Evolutionary conservation across 2,113 vertebrate species (phyloP), one percentile per base, ranked within the genome.

Genomic region (Gambusia holbrooki): DNA sequence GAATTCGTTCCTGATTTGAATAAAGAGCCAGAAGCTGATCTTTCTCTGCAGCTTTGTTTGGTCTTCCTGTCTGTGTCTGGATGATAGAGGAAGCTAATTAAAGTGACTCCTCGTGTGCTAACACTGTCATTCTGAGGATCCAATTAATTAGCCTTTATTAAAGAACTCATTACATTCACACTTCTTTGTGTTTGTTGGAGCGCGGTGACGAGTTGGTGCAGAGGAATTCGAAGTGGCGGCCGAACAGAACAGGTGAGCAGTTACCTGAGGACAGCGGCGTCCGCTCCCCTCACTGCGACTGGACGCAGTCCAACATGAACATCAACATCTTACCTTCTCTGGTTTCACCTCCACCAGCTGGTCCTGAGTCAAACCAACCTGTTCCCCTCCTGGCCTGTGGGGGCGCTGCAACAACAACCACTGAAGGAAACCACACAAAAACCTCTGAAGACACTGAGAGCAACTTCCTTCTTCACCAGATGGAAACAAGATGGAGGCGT

Each of bases 71-170:
- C 62, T 71, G 62, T 19, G 45, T 60, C 22, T 71, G 54, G 32
- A 65, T 40, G 75, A 71, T 60, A 66, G 68, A 71, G 54, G 51
- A 65, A 70, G 40, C 75, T 73, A 65, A 76, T 80, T 79, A 62
- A 84, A 77, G 32, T 42, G 14, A 61, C 37, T 64, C 69, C n/a
- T 74, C 54, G 8, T 60, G 64, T 45, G 71, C 54, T 77, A 79
- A 67, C 69, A 17, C 40, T 42, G 42, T 60, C 60, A 28, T 69
- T 69, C 64, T 69, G 67, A 71, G 58, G 40, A 45, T 72, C 77
- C 71, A 83, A 78, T 88, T 83, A 83, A 83, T 88, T 78, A 82
- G 48, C 60, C 28, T 32, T 62, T 40, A 80, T 88, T 87, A 79
- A 77, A 75, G 62, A 83, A 83, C 71, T 81, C 77, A 81, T 85